Conservation (phyloP, 2,113 vertebrate genomes). For the Megalops atlanticus region DNA sequence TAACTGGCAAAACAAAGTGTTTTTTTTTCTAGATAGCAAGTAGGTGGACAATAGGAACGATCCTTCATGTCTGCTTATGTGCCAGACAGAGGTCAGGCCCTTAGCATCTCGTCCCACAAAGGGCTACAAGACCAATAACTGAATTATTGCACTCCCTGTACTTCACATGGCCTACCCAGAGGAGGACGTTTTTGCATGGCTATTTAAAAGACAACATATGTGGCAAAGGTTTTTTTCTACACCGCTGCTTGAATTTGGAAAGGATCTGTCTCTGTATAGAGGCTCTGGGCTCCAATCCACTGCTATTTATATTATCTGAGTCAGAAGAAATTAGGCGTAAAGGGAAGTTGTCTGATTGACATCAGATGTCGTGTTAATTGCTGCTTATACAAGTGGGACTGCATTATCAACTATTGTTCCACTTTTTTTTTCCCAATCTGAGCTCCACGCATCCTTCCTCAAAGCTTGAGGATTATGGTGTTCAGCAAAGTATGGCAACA, state of each 20-base stretch:
- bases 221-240: background rate
- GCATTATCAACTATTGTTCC: background rate
- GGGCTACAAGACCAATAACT: background rate
- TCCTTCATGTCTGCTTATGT: background rate
- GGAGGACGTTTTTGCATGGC: background rate
- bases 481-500: background rate
- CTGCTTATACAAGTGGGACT: background rate
- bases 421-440: background rate
- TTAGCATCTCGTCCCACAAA: background rate
- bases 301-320: background rate
- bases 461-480: background rate
- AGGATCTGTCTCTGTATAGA: background rate
- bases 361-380: slow-evolving; percentile 12
- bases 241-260: background rate
- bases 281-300: background rate
- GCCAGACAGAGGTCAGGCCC: background rate
- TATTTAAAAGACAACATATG: background rate
- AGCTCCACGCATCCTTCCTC: background rate
- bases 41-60: background rate
- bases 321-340: background rate
- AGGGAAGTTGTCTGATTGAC: background rate
- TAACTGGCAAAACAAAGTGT: background rate
- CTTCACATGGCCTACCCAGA: background rate
- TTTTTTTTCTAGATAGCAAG: background rate
- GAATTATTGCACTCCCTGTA: background rate